Conservation (phyloP, 2,113 vertebrate genomes). For the Lates calcarifer region DNA sequence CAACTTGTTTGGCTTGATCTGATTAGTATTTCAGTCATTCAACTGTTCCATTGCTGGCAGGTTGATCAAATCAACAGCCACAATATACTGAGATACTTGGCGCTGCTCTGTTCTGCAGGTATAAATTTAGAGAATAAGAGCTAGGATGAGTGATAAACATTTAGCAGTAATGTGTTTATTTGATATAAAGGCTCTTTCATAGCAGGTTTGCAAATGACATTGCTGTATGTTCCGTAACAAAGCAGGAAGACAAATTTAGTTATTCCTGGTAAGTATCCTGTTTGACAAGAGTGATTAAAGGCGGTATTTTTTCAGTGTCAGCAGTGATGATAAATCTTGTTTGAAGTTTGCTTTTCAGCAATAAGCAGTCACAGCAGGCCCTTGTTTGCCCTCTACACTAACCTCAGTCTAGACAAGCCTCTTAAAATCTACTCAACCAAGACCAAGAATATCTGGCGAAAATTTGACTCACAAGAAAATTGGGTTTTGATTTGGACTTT, state of each 20-base stretch:
- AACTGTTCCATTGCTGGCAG: slow-evolving; percentile 2
- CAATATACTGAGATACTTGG: not conserved
- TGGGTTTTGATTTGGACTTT: slow-evolving; percentile 47
- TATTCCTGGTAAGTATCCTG: slow-evolving; percentile 4
- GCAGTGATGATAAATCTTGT: slow-evolving; percentile 33
- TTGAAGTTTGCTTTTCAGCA: slow-evolving; percentile 28
- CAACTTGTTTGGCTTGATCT: slow-evolving; percentile 18
- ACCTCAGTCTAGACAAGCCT: slow-evolving; percentile 45
- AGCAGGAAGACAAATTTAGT: not conserved
- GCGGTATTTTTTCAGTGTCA: slow-evolving; percentile 1
- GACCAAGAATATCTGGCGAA: slow-evolving; percentile 29
- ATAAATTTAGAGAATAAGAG: not conserved
- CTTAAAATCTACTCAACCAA: slow-evolving; percentile 23
- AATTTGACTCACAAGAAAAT: slow-evolving; percentile 31
- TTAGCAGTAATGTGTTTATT: not conserved
- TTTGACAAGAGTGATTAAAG: slow-evolving; percentile 27
- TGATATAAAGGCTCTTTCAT: not conserved
- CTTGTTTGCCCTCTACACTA: slow-evolving; percentile 27
- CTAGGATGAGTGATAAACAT: not conserved
- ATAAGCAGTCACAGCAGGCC: slow-evolving; percentile 1
- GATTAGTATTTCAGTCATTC: slow-evolving; percentile 30
- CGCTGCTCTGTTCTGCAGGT: not conserved
- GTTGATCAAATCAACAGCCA: slow-evolving; percentile 21
- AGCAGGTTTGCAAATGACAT: not conserved
- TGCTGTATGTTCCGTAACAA: not conserved